Conservation (phyloP, 2,797 vertebrate species). For the Carcharodon carcharias region DNA sequence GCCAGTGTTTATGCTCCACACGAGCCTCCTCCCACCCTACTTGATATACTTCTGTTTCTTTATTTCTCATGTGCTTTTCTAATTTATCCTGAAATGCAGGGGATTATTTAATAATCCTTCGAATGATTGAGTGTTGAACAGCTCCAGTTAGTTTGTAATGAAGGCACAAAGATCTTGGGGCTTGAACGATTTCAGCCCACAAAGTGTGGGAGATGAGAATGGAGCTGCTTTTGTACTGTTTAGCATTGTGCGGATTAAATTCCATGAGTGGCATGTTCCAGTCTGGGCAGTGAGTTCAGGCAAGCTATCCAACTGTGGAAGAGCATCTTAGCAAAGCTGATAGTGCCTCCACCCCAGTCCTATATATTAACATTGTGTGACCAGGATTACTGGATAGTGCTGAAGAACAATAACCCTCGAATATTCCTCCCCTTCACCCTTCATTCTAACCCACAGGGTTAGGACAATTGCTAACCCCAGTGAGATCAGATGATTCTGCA, state of each 20-base stretch:
- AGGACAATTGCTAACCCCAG: neutral
- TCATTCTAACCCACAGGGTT: neutral
- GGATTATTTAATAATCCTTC: neutral
- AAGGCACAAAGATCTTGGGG: neutral
- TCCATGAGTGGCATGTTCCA: neutral
- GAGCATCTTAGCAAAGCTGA: neutral
- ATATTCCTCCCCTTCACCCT: neutral
- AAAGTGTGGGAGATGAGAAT: neutral
- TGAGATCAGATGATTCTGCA: neutral
- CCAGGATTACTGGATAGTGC: neutral
- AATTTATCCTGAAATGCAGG: neutral
- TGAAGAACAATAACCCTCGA: neutral
- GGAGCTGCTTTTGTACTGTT: neutral
- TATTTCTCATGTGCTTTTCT: neutral
- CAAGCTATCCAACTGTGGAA: neutral
- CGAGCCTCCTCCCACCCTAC: neutral
- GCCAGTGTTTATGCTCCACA: neutral
- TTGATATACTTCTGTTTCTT: neutral
- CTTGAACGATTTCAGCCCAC: neutral
- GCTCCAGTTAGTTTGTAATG: neutral
- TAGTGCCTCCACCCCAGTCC: neutral
- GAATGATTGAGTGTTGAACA: neutral
- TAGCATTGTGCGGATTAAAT: neutral
- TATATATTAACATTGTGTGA: neutral
- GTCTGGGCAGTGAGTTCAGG: neutral